Conservation (phyloP, 1,140 invertebrate genomes). For the Brachionus calyciflorus region DNA sequence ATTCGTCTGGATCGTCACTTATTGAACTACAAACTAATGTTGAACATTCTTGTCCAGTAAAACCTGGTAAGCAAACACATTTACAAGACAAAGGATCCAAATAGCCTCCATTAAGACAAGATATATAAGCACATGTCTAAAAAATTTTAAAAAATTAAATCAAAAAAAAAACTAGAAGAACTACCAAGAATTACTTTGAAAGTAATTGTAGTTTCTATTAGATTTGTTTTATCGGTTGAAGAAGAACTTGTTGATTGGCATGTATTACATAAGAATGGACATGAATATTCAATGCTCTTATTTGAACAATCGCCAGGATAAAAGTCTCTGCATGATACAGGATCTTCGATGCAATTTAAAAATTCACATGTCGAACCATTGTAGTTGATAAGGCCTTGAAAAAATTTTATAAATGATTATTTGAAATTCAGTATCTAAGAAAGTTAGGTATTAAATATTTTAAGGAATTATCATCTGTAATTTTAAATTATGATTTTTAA, state of each 20-base stretch:
- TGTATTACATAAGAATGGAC: conserved; percentile 12
- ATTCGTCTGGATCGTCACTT: not conserved
- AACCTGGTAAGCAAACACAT: not conserved
- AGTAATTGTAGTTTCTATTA: not conserved
- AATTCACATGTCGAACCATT: not conserved
- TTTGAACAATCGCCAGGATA: not conserved
- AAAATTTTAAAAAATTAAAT: not conserved
- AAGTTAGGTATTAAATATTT: no score
- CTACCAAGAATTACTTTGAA: no score
- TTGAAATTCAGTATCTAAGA: no score
- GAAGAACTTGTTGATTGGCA: no score
- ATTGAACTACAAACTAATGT: not conserved
- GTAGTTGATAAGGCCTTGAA: not conserved
- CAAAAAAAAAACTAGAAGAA: no score
- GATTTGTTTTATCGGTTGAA: not conserved
- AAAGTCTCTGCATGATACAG: not conserved
- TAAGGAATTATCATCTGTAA: no score
- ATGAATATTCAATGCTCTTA: not conserved
- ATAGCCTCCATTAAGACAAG: not conserved
- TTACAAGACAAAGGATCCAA: not conserved
- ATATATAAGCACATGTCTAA: not conserved
- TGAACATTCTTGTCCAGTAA: not conserved
- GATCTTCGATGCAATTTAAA: conserved; percentile 1
- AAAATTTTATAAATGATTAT: no score
- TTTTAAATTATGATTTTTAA: no score